phyloP scores from a whole-genome alignment of 2,113 vertebrate species.

The Daubentonia madagascariensis region DNA sequence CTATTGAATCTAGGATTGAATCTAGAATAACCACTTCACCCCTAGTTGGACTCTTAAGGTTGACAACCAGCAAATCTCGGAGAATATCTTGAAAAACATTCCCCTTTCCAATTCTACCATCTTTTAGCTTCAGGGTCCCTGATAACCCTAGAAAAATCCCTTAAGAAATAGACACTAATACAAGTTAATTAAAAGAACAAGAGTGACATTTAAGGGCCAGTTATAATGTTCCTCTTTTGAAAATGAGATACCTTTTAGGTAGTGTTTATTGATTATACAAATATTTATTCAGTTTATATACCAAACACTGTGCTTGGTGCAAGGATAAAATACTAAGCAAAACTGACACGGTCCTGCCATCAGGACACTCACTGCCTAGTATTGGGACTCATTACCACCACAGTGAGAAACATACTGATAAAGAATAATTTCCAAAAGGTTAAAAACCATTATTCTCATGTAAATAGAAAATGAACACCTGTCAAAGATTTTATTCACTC shows the following conservation, averaged over 20 bases:
- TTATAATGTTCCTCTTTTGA: slow-evolving; percentile 5
- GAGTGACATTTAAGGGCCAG: neutral
- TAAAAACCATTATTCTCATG: neutral
- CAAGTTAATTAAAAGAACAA: neutral
- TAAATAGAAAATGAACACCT: neutral
- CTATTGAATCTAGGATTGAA: neutral
- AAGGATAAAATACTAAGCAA: too few species aligned
- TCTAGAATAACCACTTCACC: neutral
- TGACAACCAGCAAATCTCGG: neutral
- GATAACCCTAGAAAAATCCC: neutral
- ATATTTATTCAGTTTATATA: neutral
- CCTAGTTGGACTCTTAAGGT: neutral
- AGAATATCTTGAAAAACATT: neutral
- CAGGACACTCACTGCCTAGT: neutral
- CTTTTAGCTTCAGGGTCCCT: neutral
- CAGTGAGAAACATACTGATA: neutral
- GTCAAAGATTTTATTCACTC: neutral
- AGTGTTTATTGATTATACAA: neutral
- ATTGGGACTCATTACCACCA: neutral
- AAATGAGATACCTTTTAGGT: neutral
- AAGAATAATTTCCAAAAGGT: neutral
- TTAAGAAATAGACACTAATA: neutral
- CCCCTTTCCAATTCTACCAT: neutral
- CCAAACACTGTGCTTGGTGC: neutral
- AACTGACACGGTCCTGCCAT: neutral